Evolutionary conservation across 2,113 vertebrate species (phyloP), one percentile per base, ranked within the genome.

Genomic region (Callopanchax toddi): DNA sequence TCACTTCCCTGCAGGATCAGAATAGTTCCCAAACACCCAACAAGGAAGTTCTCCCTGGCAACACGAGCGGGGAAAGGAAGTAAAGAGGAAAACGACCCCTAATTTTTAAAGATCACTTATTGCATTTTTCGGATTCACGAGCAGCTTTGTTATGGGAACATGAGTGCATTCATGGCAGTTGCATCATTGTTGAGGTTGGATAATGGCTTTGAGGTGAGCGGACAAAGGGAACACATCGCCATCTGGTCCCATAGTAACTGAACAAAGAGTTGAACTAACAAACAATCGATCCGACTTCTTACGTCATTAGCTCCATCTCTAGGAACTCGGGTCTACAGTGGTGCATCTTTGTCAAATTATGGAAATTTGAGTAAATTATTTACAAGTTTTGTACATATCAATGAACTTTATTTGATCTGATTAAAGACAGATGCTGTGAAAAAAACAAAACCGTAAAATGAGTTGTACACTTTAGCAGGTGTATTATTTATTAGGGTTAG

Each of bases 21-120:
- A 70, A 86, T 84, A 78, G 67, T 76, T 87, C 65, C 52, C 45
- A 63, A 71, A 54, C 36, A 39, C 2, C 44, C 29, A 37, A 80
- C 61, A 72, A 67, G 74, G 51, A 80, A 52, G 53, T 73, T 75
- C 70, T 66, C 25, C 86, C 59, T 64, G 50, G 87, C 70, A 87
- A 90, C 85, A 68, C 60, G 17, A 25, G 34, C 16, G 13, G 17
- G 51, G 43, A 36, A 82, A 65, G 60, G 62, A 78, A 78, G 59
- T 45, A 1, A 57, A 62, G 54, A 68, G 70, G 43, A 82, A 73
- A 60, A 39, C 82, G 76, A 86, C 72, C 80, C 43, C 46, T n/a
- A 36, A 3, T 63, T 64, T 59, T 67, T 6, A 15, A 44, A 15
- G 32, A 26, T 58, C 15, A 53, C 3, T 76, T 49, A 77, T 32